A percentile compares a stretch with the other conserved stretches of the same genome.
These are phyloP conservation scores for Argyra leucocephala DNA, from an alignment of 2,888 invertebrate genomes.

Conservation along the genomic window DNA sequence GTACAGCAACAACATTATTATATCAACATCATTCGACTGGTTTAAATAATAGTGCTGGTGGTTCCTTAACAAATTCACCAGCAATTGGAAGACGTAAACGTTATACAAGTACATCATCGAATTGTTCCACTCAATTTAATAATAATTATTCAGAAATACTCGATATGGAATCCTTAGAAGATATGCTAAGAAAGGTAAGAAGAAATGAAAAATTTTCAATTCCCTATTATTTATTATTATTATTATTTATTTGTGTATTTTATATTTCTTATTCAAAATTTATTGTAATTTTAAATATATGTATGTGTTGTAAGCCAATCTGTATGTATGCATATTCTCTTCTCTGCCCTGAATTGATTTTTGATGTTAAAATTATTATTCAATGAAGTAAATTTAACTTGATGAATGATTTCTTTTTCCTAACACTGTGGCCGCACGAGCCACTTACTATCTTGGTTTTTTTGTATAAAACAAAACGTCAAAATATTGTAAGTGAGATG, in stretches of 20 bases:
- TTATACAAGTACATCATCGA: constrained; percentile 51
- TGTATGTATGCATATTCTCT: too few relatives aligned
- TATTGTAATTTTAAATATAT: too few relatives aligned
- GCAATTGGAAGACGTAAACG: constrained; percentile 54
- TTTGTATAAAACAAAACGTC: too few relatives aligned
- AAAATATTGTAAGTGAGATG: too few relatives aligned
- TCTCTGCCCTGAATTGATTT: too few relatives aligned
- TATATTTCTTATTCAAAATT: too few relatives aligned
- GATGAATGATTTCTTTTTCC: too few relatives aligned
- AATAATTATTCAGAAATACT: constrained; percentile 51
- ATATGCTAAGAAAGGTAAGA: constrained; percentile 68
- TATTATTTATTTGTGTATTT: background rate
- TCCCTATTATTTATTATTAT: background rate
- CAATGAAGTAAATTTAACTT: too few relatives aligned
- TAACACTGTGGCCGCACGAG: too few relatives aligned
- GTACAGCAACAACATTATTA: constrained; percentile 17
- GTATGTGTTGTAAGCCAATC: too few relatives aligned
- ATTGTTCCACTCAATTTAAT: constrained; percentile 53
- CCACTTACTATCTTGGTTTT: too few relatives aligned
- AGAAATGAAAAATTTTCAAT: background rate
- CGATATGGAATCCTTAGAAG: constrained; percentile 68
- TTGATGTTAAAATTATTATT: too few relatives aligned
- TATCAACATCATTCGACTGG: constrained; percentile 14
- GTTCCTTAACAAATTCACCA: constrained; percentile 42
- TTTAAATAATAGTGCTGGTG: constrained; percentile 32